Conservation (phyloP, 2,113 vertebrate species). For the Microcebus jonahi region DNA sequence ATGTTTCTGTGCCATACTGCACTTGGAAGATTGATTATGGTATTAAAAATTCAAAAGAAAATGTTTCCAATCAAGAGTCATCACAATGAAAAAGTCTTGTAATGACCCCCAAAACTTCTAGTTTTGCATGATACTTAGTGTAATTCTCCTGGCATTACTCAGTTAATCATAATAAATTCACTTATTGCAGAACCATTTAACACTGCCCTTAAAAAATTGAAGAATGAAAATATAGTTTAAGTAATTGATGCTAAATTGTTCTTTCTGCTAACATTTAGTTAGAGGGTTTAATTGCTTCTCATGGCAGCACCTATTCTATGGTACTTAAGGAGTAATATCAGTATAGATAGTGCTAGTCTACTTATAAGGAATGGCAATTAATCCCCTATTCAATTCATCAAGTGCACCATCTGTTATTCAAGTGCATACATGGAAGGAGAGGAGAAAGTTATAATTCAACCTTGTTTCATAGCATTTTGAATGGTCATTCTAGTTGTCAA, state of each 20-base stretch:
- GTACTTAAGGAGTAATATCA: neutral
- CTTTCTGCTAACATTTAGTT: slow-evolving; percentile 22
- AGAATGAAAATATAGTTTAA: slow-evolving; percentile 16
- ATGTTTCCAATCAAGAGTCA: neutral
- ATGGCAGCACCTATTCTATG: neutral
- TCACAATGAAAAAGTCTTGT: neutral
- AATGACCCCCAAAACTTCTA: neutral
- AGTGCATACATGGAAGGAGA: neutral
- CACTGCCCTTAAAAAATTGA: slow-evolving; percentile 8
- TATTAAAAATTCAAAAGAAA: neutral
- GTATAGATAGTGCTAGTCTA: neutral
- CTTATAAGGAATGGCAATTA: slow-evolving; percentile 13
- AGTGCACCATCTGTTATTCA: neutral
- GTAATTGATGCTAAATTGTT: slow-evolving; percentile 1
- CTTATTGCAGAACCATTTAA: neutral
- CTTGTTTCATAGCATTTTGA: neutral
- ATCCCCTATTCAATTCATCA: neutral
- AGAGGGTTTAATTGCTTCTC: slow-evolving; percentile 52
- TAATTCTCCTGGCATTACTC: neutral
- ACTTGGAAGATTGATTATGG: slow-evolving; percentile 21
- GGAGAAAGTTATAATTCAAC: neutral
- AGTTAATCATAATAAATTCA: neutral
- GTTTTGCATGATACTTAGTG: neutral
- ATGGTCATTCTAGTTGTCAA: neutral
- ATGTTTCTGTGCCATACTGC: neutral